Evolutionary conservation across 2,888 invertebrate species (phyloP).

Genomic region (Drosophila mulleri): DNA sequence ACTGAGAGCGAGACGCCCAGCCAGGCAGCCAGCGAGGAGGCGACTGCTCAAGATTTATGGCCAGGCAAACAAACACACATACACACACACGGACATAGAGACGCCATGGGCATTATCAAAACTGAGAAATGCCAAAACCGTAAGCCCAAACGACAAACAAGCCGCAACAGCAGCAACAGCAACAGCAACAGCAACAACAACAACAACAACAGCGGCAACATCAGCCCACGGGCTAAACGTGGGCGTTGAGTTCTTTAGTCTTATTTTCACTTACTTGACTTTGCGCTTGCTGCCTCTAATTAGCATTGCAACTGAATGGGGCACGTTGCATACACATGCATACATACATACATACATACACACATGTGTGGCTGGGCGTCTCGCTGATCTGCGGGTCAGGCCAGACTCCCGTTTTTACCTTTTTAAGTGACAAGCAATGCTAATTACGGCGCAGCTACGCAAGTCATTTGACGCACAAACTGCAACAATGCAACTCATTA

Average conservation of each 20-base stretch:
- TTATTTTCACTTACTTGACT: slow-evolving; percentile 4
- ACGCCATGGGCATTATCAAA: slow-evolving; percentile 27
- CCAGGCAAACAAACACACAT: slow-evolving; percentile 14
- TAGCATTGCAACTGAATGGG: slow-evolving; percentile 38
- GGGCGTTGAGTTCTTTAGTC: slow-evolving; percentile 34
- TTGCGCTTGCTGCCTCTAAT: slow-evolving; percentile 36
- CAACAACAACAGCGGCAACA: neutral
- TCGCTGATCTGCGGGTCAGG: slow-evolving; percentile 10
- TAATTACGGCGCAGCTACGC: slow-evolving; percentile 39
- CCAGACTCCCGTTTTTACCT: slow-evolving; percentile 26
- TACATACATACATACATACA: neutral
- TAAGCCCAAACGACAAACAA: slow-evolving; percentile 1
- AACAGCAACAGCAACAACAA: too few relatives aligned
- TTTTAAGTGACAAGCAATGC: slow-evolving; percentile 49
- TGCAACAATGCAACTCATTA: slow-evolving; percentile 18
- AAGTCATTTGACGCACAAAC: slow-evolving; percentile 24
- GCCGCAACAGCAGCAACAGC: neutral
- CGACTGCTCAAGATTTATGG: slow-evolving; percentile 66
- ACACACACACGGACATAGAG: slow-evolving; percentile 15
- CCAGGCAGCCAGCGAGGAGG: slow-evolving; percentile 25
- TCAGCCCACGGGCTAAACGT: slow-evolving; percentile 28
- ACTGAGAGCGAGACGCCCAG: slow-evolving; percentile 40
- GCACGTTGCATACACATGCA: slow-evolving; percentile 2
- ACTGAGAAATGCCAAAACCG: slow-evolving; percentile 31
- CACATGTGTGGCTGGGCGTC: neutral